phyloP scores from a whole-genome alignment of 2,113 vertebrate species.

The Rafetus swinhoei region DNA sequence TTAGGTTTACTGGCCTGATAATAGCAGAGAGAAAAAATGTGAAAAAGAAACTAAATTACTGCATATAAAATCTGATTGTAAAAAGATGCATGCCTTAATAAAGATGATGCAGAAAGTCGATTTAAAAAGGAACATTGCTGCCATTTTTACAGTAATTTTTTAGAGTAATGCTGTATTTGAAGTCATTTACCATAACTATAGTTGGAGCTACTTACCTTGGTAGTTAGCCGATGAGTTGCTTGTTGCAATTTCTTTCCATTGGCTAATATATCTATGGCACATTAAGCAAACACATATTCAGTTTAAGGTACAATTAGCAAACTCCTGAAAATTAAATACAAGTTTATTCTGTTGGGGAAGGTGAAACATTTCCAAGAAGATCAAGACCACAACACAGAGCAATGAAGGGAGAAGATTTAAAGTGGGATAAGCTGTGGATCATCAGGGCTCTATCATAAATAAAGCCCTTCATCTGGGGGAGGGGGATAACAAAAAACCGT shows the following conservation, averaged over 20 bases:
- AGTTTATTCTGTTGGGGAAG: neutral
- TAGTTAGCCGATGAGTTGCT: slow-evolving; percentile 75
- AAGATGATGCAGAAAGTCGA: neutral
- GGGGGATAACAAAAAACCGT: neutral
- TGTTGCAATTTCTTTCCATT: slow-evolving; percentile 77
- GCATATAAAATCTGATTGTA: neutral
- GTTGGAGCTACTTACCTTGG: slow-evolving; percentile 59
- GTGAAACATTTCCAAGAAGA: too few species aligned
- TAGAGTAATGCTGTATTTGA: neutral
- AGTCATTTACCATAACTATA: neutral
- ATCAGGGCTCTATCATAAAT: neutral
- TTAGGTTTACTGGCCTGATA: too few species aligned
- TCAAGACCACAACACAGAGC: neutral
- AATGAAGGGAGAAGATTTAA: neutral
- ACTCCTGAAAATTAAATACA: neutral
- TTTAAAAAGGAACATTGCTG: neutral
- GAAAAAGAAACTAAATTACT: neutral
- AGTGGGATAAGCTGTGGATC: neutral
- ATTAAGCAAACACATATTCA: slow-evolving; percentile 27
- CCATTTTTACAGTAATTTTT: neutral
- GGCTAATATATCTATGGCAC: slow-evolving; percentile 74
- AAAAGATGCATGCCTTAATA: neutral
- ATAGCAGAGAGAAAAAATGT: too few species aligned
- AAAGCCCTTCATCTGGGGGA: neutral
- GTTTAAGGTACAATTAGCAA: slow-evolving; percentile 16